Base-by-base conservation (phyloP, 2,888 invertebrate species). In the Leucozona laternaria region DNA sequence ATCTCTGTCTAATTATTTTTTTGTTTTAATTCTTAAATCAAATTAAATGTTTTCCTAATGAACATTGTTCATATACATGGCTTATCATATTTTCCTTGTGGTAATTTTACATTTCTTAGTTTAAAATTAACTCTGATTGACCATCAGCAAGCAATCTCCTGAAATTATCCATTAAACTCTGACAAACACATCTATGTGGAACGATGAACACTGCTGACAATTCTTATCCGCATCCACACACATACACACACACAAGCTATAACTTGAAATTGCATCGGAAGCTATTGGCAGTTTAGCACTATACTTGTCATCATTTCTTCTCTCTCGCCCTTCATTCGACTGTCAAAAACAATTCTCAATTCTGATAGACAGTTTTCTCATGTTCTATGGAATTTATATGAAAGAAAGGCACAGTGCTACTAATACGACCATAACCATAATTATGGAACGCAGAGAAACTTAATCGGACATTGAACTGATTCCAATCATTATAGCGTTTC, bases 381-480 rank as follows among this genome's bases (percentile, higher is more conserved):
- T 22, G 15, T 68, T 17, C 17, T 22, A 1, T 15, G 48, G 20
- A 48, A 50, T 66, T n/a, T n/a, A 4, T 66, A 2, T 0, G 15
- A 48, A 43, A 43, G 25, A 43, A 43, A n/a, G 25, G n/a, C 43
- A n/a, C 28, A 43, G 28, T 5, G n/a, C 37, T 58, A 13, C n/a
- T 10, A 22, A 15, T 48, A 45, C 64, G 31, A 50, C 22, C 31
- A 45, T 17, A 43, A n/a, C 60, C 6, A 34, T 11, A 17, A 15
- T 11, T 25, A 66, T 48, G 2, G 45, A 28, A 34, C 4, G 4
- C 1, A 4, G 22, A 45, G 45, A 28, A 50, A 48, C 48, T 48
- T 31, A 66, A 66, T 48, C 48, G 48, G 28, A 66, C 66, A 34
- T 66, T 40, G 53, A 68, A 53, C 68, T 53, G 68, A 50, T 68